Base-by-base conservation (phyloP, 2,113 vertebrate species). In the Eclectus roratus region DNA sequence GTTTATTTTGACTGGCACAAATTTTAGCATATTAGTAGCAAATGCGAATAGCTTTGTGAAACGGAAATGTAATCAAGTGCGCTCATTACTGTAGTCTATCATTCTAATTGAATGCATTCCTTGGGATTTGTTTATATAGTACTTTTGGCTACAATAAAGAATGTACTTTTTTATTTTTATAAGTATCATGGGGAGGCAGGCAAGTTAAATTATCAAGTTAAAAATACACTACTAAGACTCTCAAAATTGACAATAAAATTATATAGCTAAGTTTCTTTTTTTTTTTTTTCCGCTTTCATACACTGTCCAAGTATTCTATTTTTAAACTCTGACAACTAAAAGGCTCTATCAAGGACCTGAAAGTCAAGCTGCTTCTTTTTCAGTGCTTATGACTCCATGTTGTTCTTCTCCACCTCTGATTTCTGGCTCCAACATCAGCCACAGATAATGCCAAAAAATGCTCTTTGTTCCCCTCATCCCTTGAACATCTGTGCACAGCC, bases 1-100 rank as follows among this genome's bases (percentile, higher is more conserved):
- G 81, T 17, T 85, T 94, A 89, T 94, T 97, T 94, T 95, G 79
- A 96, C 74, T 95, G 94, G 85, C 79, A 94, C 29, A 70, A 50
- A 39, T 91, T 89, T 93, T 70, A 88, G 18, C 46, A 73, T 93
- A 89, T 93, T 94, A 96, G 81, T 69, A 94, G 66, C 68, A 95
- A 89, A 94, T 94, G 81, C 76, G 76, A 88, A 71, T 49, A 91
- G 37, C 41, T 96, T 89, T 93, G 74, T 93, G 89, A 93, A 89
- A 93, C 8, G 31, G 70, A 96, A 96, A 94, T 90, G 55, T 27
- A 93, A 58, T 89, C 95, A 88, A 89, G 43, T 66, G 66, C 85
- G 80, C 6, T 25, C 68, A 72, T 85, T 89, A 80, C 47, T 83
- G 68, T 63, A 83, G 85, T 56, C 58, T 93, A 21, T 78, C 80